Conservation (phyloP, 2,797 vertebrate species). For the Microctenopoma lineatum region DNA sequence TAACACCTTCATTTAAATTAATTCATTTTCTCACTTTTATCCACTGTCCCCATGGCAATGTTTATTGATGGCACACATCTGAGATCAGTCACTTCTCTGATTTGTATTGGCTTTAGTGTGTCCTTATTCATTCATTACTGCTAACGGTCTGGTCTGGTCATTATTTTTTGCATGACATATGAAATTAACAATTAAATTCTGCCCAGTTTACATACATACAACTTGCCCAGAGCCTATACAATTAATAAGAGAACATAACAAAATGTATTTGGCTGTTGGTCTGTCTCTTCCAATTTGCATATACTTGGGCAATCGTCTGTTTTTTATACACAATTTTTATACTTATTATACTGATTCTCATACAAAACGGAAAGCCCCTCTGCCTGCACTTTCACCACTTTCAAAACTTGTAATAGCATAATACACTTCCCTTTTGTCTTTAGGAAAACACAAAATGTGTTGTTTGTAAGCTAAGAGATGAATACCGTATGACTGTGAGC, state of each 20-base stretch:
- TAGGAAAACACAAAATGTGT: not conserved
- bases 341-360: not conserved
- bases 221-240: constrained; percentile 27
- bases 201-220: constrained; percentile 32
- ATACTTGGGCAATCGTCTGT: not conserved
- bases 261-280: not conserved
- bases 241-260: constrained; percentile 13
- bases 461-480: not conserved
- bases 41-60: constrained; percentile 12
- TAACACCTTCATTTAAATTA: not conserved
- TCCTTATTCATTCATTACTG: not conserved
- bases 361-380: not conserved
- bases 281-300: constrained; percentile 3
- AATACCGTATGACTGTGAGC: not conserved
- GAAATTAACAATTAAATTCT: constrained; percentile 30
- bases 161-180: constrained; percentile 24
- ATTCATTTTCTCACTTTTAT: not conserved
- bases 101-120: constrained; percentile 2
- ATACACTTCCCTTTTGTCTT: not conserved
- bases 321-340: no score
- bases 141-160: constrained; percentile 13
- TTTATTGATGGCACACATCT: constrained; percentile 3
- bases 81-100: constrained; percentile 8
- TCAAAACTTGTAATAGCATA: not conserved
- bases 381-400: not conserved